A percentile compares a stretch with the other conserved stretches of the same genome.
These are phyloP conservation scores for Prionace glauca DNA, from an alignment of 2,797 vertebrate genomes.

Conservation along the genomic window DNA sequence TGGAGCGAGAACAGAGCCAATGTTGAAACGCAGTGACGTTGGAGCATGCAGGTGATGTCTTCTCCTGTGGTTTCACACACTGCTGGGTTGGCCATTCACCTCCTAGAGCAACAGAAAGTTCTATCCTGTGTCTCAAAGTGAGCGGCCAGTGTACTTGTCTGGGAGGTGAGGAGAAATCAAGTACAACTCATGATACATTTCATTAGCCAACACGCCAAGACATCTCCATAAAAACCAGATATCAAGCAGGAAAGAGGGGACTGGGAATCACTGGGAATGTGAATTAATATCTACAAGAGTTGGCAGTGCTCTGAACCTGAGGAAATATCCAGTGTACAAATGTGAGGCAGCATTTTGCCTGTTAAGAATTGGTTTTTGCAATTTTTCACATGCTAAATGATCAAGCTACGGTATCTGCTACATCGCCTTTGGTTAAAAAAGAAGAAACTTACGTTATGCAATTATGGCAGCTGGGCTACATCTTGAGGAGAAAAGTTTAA, in stretches of 20 bases:
- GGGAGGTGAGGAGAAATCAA: background rate
- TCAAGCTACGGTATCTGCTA: no score
- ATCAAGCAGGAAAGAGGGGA: background rate
- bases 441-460: background rate
- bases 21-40: no score
- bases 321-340: background rate
- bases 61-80: no score
- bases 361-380: background rate
- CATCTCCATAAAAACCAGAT: background rate
- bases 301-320: background rate
- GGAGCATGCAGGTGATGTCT: no score
- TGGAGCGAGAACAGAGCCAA: no score
- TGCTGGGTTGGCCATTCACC: no score
- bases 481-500: background rate
- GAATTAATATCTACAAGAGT: background rate
- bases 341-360: background rate
- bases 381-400: background rate
- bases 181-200: background rate
- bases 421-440: background rate
- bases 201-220: background rate
- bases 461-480: background rate
- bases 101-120: no score
- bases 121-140: background rate
- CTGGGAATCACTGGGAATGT: background rate
- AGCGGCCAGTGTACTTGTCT: background rate